A percentile compares a stretch with the other conserved stretches of the same genome.
phyloP scores from a whole-genome alignment of 2,888 invertebrate genomes.

The Noctua pronuba region DNA sequence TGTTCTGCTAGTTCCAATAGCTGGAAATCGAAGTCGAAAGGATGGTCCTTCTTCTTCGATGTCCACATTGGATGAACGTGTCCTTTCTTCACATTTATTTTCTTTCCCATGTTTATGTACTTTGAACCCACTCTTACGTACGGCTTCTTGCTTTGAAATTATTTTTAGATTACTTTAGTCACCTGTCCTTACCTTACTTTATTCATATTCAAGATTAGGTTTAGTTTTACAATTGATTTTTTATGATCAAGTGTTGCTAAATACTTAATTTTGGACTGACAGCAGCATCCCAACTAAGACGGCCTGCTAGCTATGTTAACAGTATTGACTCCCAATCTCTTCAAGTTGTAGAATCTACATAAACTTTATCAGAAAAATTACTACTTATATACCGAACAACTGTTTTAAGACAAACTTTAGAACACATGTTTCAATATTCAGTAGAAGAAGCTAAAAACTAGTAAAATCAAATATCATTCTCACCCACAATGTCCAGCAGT shows the following conservation, averaged over 20 bases:
- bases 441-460: neutral
- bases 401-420: neutral
- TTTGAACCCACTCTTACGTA: conserved; percentile 84
- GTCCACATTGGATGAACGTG: conserved; percentile 82
- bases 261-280: neutral
- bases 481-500: conserved; percentile 89
- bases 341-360: neutral
- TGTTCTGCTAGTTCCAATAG: conserved; percentile 78
- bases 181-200: neutral
- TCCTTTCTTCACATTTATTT: conserved; percentile 70
- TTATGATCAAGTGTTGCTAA: neutral
- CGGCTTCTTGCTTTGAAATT: conserved; percentile 78
- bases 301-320: neutral
- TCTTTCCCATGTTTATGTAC: conserved; percentile 79
- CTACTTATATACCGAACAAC: neutral
- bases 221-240: neutral
- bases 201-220: neutral
- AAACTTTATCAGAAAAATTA: neutral
- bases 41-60: conserved; percentile 79
- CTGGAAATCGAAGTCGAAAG: conserved; percentile 86
- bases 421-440: neutral
- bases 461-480: conserved; percentile 59
- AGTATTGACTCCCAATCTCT: neutral
- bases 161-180: conserved; percentile 38
- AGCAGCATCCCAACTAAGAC: neutral